A percentile compares a stretch with the other conserved stretches of the same genome.
Evolutionary conservation across 37 sponge, comb jelly and placozoan genomes (phyloP).

Genomic region (Aphrocallistes beatrix): DNA sequence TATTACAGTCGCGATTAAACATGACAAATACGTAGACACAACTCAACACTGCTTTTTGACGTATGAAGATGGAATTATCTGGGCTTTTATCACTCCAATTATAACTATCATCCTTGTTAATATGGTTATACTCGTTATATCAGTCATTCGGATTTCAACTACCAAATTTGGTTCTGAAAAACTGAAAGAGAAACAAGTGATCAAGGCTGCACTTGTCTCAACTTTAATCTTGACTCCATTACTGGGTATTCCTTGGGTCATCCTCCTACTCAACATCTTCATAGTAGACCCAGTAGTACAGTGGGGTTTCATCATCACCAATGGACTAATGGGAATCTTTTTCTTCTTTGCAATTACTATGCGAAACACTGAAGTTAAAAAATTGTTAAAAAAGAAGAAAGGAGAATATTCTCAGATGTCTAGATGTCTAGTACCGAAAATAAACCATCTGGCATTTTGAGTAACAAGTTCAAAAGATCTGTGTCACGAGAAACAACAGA

Average conservation of each 20-base stretch:
- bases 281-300: not conserved
- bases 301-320: not conserved
- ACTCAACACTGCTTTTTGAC: not conserved
- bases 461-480: not conserved
- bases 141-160: not conserved
- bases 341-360: not conserved
- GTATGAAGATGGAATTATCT: slow-evolving; percentile 3
- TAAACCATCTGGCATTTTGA: not conserved
- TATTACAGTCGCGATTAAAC: slow-evolving; percentile 2
- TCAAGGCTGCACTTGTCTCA: not conserved
- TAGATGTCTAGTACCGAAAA: not conserved
- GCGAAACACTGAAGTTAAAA: not conserved
- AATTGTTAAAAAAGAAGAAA: not conserved
- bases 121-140: not conserved
- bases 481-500: not conserved
- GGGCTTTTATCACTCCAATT: not conserved
- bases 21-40: not conserved
- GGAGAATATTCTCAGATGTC: not conserved
- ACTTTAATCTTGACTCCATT: not conserved
- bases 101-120: not conserved
- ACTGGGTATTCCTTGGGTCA: not conserved
- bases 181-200: not conserved
- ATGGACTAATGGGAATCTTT: not conserved
- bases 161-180: not conserved
- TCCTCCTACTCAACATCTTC: not conserved